phyloP scores from a whole-genome alignment of 2,797 vertebrate genomes.

The Paratrypauchen microcephalus region DNA sequence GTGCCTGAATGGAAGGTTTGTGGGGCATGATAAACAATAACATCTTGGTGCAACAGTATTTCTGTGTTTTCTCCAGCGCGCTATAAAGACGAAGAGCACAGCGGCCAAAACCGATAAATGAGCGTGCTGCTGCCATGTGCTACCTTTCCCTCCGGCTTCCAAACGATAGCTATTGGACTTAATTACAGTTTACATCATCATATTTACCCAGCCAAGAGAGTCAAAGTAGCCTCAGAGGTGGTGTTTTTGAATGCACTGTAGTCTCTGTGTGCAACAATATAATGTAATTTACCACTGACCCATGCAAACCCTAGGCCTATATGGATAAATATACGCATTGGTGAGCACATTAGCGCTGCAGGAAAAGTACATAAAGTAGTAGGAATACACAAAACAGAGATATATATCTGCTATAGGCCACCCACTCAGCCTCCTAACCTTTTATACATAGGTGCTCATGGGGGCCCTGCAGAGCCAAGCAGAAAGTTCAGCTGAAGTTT shows the following conservation, averaged over 20 bases:
- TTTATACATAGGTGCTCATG: constrained; percentile 10
- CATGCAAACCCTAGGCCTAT: constrained; percentile 24
- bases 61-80: constrained; percentile 63
- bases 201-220: constrained; percentile 72
- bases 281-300: constrained; percentile 47
- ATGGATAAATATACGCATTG: constrained; percentile 16
- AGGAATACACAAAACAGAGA: constrained; percentile 5
- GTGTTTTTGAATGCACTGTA: constrained; percentile 52
- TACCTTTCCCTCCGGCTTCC: constrained; percentile 66
- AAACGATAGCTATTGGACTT: constrained; percentile 72
- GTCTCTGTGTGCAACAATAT: constrained; percentile 39
- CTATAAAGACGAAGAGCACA: constrained; percentile 64
- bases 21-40: constrained; percentile 46
- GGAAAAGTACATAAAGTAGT: constrained; percentile 8
- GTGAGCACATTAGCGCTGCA: constrained; percentile 19
- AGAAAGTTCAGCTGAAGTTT: neutral
- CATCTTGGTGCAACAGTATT: constrained; percentile 69
- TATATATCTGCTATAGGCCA: constrained; percentile 7
- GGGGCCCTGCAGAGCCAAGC: constrained; percentile 1
- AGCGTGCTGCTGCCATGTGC: constrained; percentile 61
- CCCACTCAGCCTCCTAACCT: constrained; percentile 13
- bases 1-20: constrained; percentile 56
- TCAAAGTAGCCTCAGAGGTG: constrained; percentile 61
- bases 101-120: constrained; percentile 63
- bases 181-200: constrained; percentile 78